Base-by-base conservation (phyloP, 2,797 vertebrate genomes). In the Gymnodraco acuticeps region DNA sequence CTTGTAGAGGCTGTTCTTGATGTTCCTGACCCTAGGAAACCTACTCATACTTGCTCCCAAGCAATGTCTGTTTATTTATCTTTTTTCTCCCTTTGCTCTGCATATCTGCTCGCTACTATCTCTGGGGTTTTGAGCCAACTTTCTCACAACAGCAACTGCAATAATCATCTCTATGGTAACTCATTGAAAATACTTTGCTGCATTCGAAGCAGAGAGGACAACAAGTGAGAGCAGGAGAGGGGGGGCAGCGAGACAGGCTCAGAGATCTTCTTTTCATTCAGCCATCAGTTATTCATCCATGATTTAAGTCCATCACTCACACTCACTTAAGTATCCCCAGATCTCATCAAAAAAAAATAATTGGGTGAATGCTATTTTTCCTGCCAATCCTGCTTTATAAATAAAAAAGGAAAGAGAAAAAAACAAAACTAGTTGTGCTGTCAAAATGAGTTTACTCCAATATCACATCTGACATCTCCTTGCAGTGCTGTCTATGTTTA, bases 151-250 rank as follows among this genome's bases (percentile, higher is more conserved):
- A 79, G 75, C 68, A 73, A 86, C 81, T 88, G 81, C 81, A 86
- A 85, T 91, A 84, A 89, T 93, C 83, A 90, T 87, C 73, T 82
- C 88, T 84, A 86, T 90, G 85, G 90, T 75, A 87, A 91, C 83
- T 76, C 70, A 43, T 56, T 66, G 78, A 66, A 78, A 91, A 87
- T 78, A 54, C 75, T 86, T 84, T 87, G 77, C 84, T 66, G 90
- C 81, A 70, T 84, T 88, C 48, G 50, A 84, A 85, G 80, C 70
- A 73, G 75, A 75, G 75, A 73, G 65, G 61, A 86, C 79, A 87
- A 87, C 85, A 83, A 84, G 77, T 13, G 1, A 14, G 77, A 23
- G 41, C 2, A 6, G 53, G 69, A 67, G 70, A 73, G 43, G 65
- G 62, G 62, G 20, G 23, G 23, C 45, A n/a, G 72, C 3, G 10